Evolutionary conservation across 2,113 vertebrate genomes (phyloP), one percentile per base, ranked within the genome.

Genomic region (Pomatorhinus ruficollis): DNA sequence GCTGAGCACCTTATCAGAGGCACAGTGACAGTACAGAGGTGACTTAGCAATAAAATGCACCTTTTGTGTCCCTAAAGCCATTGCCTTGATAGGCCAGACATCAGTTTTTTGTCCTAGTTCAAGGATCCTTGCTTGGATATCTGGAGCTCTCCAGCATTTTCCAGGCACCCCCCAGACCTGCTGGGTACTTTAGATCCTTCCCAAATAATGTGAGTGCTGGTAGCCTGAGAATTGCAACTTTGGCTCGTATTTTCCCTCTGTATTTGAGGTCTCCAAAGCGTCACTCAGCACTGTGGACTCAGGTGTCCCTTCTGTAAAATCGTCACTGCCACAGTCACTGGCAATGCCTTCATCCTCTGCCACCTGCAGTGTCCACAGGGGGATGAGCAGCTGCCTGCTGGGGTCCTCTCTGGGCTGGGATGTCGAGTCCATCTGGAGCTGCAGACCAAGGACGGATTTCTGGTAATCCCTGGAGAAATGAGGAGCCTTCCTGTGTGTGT

Each of bases 321-420:
- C 18, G 3, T 54, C 68, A 0, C 89, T 93, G 47, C 76, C 91
- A n/a, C 81, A 95, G 79, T 93, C 89, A 21, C 93, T 96, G 8
- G 95, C 84, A 47, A 88, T 92, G 7, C 80, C 87, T 31, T 93
- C 86, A 2, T 97, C 91, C 33, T 96, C 94, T 77, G 93, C 70
- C 75, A 95, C 56, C 77, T 83, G 89, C 49, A 89, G 64, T 2
- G 70, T 91, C 70, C 90, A 92, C 11, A 93, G 2, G 63, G 86
- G 45, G 72, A 87, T 13, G n/a, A 89, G 35, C 53, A 72, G 78
- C 57, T 63, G 6, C 0, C 4, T 33, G 63, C 52, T 75, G 74
- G 54, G 63, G 18, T 89, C 39, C 24, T 35, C n/a, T 0, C 12
- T 4, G 44, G 23, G 61, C 81, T 60, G 84, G 5, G 37, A 7